phyloP scores from a whole-genome alignment of 2,113 vertebrate genomes.

The Halichoerus grypus region DNA sequence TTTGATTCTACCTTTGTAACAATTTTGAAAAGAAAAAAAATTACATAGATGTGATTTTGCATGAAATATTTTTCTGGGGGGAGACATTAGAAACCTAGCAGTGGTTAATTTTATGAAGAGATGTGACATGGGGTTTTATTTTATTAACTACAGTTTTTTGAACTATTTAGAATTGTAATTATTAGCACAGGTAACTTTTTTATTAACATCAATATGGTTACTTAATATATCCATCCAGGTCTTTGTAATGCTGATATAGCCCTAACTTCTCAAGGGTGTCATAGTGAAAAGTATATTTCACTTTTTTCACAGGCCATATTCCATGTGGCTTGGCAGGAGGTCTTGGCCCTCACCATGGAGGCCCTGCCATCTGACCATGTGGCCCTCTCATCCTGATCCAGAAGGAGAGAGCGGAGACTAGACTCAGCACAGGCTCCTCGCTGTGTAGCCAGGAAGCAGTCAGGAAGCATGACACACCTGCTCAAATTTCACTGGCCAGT shows the following conservation, averaged over 20 bases:
- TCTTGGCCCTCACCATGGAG: neutral
- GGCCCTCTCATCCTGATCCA: neutral
- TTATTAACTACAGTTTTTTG: neutral
- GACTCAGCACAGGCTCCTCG: neutral
- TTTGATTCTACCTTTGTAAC: neutral
- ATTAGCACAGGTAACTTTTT: neutral
- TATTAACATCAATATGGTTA: too few species aligned
- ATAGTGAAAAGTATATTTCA: neutral
- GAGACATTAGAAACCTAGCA: neutral
- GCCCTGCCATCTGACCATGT: neutral
- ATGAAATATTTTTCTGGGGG: neutral
- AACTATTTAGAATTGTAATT: neutral
- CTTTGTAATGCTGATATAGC: neutral
- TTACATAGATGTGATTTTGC: neutral
- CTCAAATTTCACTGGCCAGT: neutral
- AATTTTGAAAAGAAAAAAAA: neutral
- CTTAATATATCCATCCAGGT: neutral
- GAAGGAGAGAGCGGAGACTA: neutral
- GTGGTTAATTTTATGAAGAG: neutral
- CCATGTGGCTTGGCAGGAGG: neutral
- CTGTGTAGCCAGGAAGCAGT: neutral
- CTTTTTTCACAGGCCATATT: neutral
- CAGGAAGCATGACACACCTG: neutral
- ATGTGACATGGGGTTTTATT: neutral
- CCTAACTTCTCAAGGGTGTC: neutral